These are phyloP conservation scores for Meteorus colon DNA, from an alignment of 2,888 invertebrate species.

Conservation along the genomic window DNA sequence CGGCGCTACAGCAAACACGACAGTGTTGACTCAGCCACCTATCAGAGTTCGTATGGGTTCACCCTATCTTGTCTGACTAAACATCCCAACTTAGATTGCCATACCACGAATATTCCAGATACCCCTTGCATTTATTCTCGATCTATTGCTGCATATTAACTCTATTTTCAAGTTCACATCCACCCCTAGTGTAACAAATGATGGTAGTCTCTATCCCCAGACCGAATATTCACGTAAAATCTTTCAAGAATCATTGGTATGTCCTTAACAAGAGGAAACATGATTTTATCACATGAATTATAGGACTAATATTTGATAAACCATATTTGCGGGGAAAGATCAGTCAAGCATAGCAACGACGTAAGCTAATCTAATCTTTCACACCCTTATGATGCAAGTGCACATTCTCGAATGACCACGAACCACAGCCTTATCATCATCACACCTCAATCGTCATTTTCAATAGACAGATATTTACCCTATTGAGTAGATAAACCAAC, in stretches of 20 bases:
- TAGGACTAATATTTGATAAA: background rate
- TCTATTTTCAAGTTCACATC: slow-evolving; percentile 6
- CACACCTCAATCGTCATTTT: slow-evolving; percentile 72
- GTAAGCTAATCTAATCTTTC: background rate
- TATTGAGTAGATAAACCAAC: background rate
- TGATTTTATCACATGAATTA: background rate
- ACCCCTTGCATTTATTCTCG: slow-evolving; percentile 29
- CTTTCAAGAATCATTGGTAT: too few species aligned
- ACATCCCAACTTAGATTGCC: slow-evolving; percentile 68
- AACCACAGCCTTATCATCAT: slow-evolving; percentile 64
- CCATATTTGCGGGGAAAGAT: background rate
- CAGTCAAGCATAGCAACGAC: slow-evolving; percentile 18
- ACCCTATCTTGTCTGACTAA: slow-evolving; percentile 64
- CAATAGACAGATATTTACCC: background rate
- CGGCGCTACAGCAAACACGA: slow-evolving; percentile 62
- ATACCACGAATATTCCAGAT: slow-evolving; percentile 54
- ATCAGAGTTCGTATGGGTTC: slow-evolving; percentile 59
- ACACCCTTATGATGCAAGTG: slow-evolving; percentile 33
- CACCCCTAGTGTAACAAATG: background rate
- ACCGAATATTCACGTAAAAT: too few species aligned
- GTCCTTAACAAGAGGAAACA: background rate
- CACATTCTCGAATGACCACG: slow-evolving; percentile 64
- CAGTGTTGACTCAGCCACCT: slow-evolving; percentile 66
- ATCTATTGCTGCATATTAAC: background rate
- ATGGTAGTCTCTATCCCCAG: too few species aligned